These are phyloP conservation scores for Xestia c-nigrum DNA, from an alignment of 2,888 invertebrate species.

Conservation along the genomic window DNA sequence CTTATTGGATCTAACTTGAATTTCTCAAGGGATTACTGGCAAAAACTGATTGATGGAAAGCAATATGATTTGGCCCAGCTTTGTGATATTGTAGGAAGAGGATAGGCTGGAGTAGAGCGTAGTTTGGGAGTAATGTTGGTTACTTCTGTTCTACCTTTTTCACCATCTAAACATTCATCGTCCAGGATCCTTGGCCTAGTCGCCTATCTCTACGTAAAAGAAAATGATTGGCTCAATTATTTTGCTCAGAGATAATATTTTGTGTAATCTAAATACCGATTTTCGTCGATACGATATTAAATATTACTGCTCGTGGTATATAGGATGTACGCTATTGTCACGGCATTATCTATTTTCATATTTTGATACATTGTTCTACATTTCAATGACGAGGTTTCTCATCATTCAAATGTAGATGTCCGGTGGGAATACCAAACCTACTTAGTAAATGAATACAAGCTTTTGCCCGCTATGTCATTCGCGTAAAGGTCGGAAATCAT, in stretches of 20 bases:
- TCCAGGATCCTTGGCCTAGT: neutral
- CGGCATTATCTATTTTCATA: neutral
- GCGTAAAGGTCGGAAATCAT: neutral
- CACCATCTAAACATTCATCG: neutral
- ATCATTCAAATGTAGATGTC: neutral
- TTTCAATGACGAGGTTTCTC: constrained; percentile 21
- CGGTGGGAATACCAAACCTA: neutral
- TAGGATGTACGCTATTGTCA: constrained; percentile 16
- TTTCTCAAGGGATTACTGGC: neutral
- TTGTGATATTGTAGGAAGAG: neutral
- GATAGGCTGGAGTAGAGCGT: neutral
- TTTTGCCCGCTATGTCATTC: neutral
- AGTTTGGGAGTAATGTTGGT: neutral
- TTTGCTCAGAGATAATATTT: constrained; percentile 19
- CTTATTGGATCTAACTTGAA: neutral
- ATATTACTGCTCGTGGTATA: neutral
- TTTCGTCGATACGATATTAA: constrained; percentile 21
- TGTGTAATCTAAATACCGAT: constrained; percentile 24
- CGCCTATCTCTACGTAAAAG: constrained; percentile 1
- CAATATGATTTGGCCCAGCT: neutral
- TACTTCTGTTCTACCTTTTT: neutral
- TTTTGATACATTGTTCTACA: constrained; percentile 28
- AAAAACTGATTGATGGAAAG: neutral
- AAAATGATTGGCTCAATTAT: constrained; percentile 5
- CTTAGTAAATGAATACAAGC: neutral